phyloP scores from a whole-genome alignment of 2,797 vertebrate species.

The Rousettus madagascariensis region DNA sequence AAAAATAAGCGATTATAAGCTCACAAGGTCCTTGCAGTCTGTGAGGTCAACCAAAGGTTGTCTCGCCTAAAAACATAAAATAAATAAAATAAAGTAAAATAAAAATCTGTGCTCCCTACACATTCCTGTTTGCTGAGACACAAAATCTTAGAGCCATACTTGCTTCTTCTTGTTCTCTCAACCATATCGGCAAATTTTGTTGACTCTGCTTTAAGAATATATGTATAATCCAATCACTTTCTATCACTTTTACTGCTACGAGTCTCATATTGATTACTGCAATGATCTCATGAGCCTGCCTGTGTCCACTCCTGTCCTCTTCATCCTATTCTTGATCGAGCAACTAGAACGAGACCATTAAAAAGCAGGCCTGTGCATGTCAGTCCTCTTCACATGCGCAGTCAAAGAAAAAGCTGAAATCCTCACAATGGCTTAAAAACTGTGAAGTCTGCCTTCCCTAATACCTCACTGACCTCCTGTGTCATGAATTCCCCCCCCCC shows the following conservation, averaged over 20 bases:
- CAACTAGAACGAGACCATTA: background rate
- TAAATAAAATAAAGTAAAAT: too few species aligned
- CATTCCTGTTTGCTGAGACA: background rate
- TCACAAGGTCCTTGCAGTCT: too few species aligned
- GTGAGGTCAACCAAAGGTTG: too few species aligned
- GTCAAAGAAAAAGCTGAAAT: background rate
- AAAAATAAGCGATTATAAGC: too few species aligned
- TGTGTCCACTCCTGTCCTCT: background rate
- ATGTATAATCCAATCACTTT: background rate
- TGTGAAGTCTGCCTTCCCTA: background rate
- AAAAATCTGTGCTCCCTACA: background rate
- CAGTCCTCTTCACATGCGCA: background rate
- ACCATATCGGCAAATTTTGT: background rate
- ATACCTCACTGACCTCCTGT: background rate
- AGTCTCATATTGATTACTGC: background rate
- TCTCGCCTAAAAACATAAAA: too few species aligned
- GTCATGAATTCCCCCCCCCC: too few species aligned
- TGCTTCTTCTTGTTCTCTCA: background rate
- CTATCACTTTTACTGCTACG: background rate
- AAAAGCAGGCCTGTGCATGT: background rate
- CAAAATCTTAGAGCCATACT: background rate
- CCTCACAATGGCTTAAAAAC: background rate
- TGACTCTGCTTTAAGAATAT: background rate
- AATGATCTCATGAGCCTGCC: background rate
- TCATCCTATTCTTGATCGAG: background rate